These are phyloP conservation scores for Norana najaformis DNA, from an alignment of 2,888 invertebrate species.

Conservation along the genomic window DNA sequence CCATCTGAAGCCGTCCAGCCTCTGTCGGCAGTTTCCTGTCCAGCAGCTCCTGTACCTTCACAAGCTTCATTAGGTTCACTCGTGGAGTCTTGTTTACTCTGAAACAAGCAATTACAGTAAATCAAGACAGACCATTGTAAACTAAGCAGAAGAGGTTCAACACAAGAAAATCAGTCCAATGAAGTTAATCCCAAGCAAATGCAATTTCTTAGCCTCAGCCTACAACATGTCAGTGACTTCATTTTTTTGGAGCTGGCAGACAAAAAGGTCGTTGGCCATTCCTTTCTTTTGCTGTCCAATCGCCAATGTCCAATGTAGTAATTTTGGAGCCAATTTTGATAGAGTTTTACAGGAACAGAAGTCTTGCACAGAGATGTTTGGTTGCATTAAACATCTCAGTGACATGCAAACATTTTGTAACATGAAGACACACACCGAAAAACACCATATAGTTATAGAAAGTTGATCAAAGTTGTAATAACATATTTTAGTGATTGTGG, in stretches of 20 bases:
- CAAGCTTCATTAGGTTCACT: neutral
- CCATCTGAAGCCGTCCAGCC: neutral
- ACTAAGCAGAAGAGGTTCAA: neutral
- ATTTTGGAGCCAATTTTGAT: neutral
- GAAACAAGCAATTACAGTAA: neutral
- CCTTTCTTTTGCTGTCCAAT: neutral
- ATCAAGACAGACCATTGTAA: neutral
- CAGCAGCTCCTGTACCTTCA: neutral
- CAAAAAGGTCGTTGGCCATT: neutral
- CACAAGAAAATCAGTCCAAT: neutral
- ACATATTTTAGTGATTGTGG: neutral
- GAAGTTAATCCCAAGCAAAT: neutral
- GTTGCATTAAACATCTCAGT: too few relatives aligned
- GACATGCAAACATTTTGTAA: neutral
- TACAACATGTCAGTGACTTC: too few relatives aligned
- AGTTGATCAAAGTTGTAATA: neutral
- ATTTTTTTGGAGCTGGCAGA: too few relatives aligned
- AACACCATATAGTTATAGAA: neutral
- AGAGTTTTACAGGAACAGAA: neutral
- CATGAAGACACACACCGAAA: neutral
- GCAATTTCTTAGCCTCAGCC: neutral
- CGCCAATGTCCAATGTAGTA: neutral
- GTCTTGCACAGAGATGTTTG: neutral
- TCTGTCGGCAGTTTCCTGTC: conserved; percentile 13
- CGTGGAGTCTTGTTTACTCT: neutral